Evolutionary conservation across 1,140 invertebrate genomes (phyloP), one percentile per base, ranked within the genome.

Genomic region (Globodera ellingtonae): DNA sequence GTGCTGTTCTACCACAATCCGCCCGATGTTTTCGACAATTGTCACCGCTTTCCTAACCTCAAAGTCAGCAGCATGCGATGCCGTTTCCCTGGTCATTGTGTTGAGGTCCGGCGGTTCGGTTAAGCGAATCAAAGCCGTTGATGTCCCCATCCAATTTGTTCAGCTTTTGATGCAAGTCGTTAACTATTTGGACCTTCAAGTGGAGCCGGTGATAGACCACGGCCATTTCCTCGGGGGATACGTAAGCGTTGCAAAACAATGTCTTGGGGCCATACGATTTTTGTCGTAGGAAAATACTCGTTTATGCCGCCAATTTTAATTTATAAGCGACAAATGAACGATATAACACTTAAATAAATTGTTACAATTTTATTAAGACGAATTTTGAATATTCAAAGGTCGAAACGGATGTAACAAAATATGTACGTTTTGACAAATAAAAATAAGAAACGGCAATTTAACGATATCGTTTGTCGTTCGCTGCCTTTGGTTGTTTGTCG

Each of bases 1-100:
- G 67, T 70, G 10, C 15, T 70, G 9, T 70, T 70, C 67, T 70
- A 70, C 21, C 67, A 70, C 13, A 70, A 70, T 18, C 67, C 67
- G 21, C 67, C 67, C 35, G 67, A 70, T 18, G 67, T 18, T 9
- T 70, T 70, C 46, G 35, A 10, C 35, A 44, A 70, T 18, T 70
- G 67, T 18, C 35, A 47, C 67, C 35, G 21, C 46, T 70, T 70
- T 47, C 67, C 67, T 10, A 10, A 70, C 67, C 24, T 70, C 35
- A 70, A 70, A 70, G 46, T 47, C 4, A 35, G 35, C 67, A 35
- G 24, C 67, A 44, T 70, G 67, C 24, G 46, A 24, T 70, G 67
- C 35, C 67, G 67, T 47, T 70, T 70, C 46, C 67, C 67, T 44
- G 67, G 67, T 5, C 67, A 44, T 70, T 70, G 67, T 18, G 46